phyloP scores from a whole-genome alignment of 2,888 invertebrate genomes.

The Lasioglossum vierecki region DNA sequence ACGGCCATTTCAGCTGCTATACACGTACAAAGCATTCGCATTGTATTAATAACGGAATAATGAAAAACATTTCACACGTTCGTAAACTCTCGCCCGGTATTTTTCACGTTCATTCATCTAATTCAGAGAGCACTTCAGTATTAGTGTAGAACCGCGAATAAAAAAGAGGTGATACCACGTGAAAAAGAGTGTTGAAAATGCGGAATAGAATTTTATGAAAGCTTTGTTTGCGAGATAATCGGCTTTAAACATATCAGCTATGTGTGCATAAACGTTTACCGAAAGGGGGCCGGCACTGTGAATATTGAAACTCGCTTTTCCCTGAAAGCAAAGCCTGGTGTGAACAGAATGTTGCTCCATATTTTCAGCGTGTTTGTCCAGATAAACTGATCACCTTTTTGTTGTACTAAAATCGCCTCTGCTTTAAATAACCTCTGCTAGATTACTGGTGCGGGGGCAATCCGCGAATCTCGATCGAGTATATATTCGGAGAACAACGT shows the following conservation, averaged over 20 bases:
- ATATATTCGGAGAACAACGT: background rate
- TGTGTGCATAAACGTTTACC: background rate
- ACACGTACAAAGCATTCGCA: background rate
- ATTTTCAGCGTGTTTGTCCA: background rate
- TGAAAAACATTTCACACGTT: too few species aligned
- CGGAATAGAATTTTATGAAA: background rate
- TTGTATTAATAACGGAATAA: too few species aligned
- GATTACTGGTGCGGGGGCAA: background rate
- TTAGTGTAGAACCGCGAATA: background rate
- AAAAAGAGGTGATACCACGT: background rate
- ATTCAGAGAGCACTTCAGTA: background rate
- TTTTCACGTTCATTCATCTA: background rate
- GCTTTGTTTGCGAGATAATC: background rate
- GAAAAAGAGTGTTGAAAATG: background rate
- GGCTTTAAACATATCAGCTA: background rate
- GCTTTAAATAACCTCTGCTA: background rate
- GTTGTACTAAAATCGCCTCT: background rate
- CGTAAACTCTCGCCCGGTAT: too few species aligned
- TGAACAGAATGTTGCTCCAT: background rate
- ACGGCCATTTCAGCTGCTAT: background rate
- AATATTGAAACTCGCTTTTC: background rate
- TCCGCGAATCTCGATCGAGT: background rate
- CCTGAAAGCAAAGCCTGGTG: background rate
- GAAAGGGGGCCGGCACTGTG: background rate
- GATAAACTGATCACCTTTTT: background rate